Base-by-base conservation (phyloP, 2,888 invertebrate genomes). In the Cylindroiulus punctatus region DNA sequence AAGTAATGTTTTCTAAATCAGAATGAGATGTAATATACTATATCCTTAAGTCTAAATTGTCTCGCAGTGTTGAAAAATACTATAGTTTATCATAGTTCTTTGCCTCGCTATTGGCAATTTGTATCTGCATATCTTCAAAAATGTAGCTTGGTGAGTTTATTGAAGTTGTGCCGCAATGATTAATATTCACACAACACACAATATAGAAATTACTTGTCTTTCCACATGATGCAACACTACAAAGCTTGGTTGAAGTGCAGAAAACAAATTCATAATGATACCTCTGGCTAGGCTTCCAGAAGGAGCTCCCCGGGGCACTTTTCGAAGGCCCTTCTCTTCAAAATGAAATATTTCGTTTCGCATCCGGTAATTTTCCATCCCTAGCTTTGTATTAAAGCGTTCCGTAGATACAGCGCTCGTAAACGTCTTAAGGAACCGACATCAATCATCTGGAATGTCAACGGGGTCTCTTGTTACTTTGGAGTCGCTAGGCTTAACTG, bases 271-370 rank as follows among this genome's bases (percentile, higher is more conserved):
- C 52, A 8, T 52, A 52, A 52, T 52, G 52, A 52, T 52, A 52
- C 52, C 52, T 47, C 47, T 47, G 47, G 47, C 14, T 17, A 47
- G 47, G 14, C 47, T n/a, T n/a, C 5, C 2, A 8, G n/a, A 52
- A 19, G 52, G 52, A 3, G 19, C 52, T 52, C 52, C n/a, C 52
- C n/a, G 14, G 52, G 52, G 52, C n/a, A 5, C 3, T 52, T 52
- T 52, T 19, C n/a, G 19, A n/a, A 7, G n/a, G 52, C n/a, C 52
- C 7, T n/a, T 3, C 7, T 44, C 19, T 52, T 52, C 52, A 52
- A 52, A 52, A 52, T 52, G 52, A 52, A 52, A 52, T n/a, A 52
- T 52, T 52, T 52, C 52, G 52, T 52, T n/a, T 52, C n/a, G 52
- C n/a, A 52, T 52, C 52, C 52, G 52, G 52, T 52, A 52, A 52